Conservation (phyloP, 2,888 invertebrate species). For the Lochmaea capreae region DNA sequence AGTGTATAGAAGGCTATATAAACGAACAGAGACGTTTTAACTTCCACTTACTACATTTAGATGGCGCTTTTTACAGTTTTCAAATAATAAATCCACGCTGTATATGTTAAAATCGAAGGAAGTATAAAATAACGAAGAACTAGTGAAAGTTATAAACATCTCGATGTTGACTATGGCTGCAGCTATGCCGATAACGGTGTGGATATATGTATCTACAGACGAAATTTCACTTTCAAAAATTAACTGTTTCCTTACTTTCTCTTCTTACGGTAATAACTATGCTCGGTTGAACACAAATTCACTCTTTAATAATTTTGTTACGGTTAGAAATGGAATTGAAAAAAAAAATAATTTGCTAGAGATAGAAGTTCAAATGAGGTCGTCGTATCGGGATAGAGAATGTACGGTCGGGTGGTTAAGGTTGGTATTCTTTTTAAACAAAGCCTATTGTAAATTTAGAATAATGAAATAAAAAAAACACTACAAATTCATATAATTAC, state of each 20-base stretch:
- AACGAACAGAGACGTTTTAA: too few relatives aligned
- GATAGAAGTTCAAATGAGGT: slow-evolving; percentile 31
- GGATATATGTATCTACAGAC: slow-evolving; percentile 22
- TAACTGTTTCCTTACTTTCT: slow-evolving; percentile 60
- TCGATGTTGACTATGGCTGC: slow-evolving; percentile 14
- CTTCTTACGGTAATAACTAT: slow-evolving; percentile 50
- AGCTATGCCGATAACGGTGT: slow-evolving; percentile 32
- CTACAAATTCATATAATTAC: neutral
- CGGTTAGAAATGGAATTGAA: slow-evolving; percentile 17
- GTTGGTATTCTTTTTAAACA: neutral
- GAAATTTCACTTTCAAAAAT: slow-evolving; percentile 60
- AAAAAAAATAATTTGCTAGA: slow-evolving; percentile 14
- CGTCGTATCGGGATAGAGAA: slow-evolving; percentile 17
- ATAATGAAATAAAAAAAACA: neutral
- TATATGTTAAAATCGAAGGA: slow-evolving; percentile 2
- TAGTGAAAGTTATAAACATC: slow-evolving; percentile 26
- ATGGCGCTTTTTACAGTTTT: too few relatives aligned
- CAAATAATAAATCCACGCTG: too few relatives aligned
- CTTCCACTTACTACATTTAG: too few relatives aligned
- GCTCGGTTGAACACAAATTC: slow-evolving; percentile 43
- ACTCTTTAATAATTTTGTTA: slow-evolving; percentile 38
- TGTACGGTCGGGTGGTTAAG: slow-evolving; percentile 7
- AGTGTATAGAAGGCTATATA: too few relatives aligned
- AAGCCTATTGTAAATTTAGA: neutral
- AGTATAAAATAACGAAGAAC: slow-evolving; percentile 13